phyloP scores from a whole-genome alignment of 2,113 vertebrate species.

The Hypanus sabinus region DNA sequence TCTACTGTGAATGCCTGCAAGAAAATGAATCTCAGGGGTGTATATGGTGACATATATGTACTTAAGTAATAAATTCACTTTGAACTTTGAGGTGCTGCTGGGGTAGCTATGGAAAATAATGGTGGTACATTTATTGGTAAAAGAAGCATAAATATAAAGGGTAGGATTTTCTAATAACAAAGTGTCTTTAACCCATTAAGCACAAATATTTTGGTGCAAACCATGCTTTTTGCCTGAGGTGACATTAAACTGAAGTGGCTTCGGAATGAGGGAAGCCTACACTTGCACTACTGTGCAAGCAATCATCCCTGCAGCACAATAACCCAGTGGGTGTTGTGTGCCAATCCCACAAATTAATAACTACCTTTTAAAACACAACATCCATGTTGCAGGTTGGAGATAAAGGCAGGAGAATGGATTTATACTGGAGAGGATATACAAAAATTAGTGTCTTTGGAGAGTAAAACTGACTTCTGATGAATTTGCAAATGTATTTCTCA shows the following conservation, averaged over 20 bases:
- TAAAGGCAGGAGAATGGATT: background rate
- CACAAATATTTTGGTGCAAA: background rate
- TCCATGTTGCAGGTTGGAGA: background rate
- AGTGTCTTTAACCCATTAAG: background rate
- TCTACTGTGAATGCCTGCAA: too few species aligned
- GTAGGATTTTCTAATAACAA: background rate
- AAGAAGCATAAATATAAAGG: too few species aligned
- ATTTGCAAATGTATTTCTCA: background rate
- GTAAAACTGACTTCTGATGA: background rate
- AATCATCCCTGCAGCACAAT: background rate
- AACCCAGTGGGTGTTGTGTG: background rate
- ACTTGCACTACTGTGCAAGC: background rate
- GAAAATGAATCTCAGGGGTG: too few species aligned
- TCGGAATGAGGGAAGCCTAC: background rate
- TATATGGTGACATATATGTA: too few species aligned
- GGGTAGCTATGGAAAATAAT: too few species aligned
- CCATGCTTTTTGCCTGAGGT: background rate
- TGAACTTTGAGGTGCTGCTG: too few species aligned
- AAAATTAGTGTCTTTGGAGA: background rate
- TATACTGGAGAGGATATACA: background rate
- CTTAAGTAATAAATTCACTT: too few species aligned
- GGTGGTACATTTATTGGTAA: too few species aligned
- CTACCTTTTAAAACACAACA: background rate
- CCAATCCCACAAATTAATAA: background rate
- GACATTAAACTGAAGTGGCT: background rate